These are phyloP conservation scores for Podarcis raffonei DNA, from an alignment of 2,113 vertebrate genomes.

Conservation along the genomic window DNA sequence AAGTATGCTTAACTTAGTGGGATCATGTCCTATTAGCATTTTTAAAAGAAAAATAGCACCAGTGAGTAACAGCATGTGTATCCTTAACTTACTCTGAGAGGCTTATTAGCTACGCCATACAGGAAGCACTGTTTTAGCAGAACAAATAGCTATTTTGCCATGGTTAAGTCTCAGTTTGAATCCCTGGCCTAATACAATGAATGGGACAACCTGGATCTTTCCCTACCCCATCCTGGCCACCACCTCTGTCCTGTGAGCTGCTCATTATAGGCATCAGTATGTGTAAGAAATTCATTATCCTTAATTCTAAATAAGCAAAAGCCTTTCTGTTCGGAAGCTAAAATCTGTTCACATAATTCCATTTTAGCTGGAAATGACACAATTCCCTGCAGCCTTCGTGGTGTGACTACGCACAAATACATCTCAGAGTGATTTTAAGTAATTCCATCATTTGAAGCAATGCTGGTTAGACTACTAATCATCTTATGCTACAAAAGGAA, in stretches of 20 bases:
- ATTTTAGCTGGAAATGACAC: slow-evolving; percentile 31
- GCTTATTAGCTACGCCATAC: not conserved
- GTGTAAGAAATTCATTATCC: not conserved
- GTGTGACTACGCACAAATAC: not conserved
- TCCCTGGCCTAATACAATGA: not conserved
- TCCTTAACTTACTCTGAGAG: not conserved
- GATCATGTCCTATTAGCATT: not conserved
- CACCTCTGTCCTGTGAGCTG: not conserved
- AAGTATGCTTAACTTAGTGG: not conserved
- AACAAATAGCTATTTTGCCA: not conserved
- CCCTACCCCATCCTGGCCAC: too few species aligned
- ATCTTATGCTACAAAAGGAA: not conserved
- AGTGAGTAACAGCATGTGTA: not conserved
- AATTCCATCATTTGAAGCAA: not conserved
- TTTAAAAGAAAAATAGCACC: not conserved
- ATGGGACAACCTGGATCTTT: not conserved
- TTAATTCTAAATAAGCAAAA: slow-evolving; percentile 27
- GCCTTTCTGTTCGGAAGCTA: slow-evolving; percentile 6
- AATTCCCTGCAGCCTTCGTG: not conserved
- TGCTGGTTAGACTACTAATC: not conserved
- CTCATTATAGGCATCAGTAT: not conserved
- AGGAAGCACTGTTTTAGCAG: not conserved
- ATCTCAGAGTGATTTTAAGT: not conserved
- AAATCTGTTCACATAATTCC: slow-evolving; percentile 20
- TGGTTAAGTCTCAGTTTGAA: not conserved